Conservation (phyloP, 2,888 invertebrate species). For the Automeris io region DNA sequence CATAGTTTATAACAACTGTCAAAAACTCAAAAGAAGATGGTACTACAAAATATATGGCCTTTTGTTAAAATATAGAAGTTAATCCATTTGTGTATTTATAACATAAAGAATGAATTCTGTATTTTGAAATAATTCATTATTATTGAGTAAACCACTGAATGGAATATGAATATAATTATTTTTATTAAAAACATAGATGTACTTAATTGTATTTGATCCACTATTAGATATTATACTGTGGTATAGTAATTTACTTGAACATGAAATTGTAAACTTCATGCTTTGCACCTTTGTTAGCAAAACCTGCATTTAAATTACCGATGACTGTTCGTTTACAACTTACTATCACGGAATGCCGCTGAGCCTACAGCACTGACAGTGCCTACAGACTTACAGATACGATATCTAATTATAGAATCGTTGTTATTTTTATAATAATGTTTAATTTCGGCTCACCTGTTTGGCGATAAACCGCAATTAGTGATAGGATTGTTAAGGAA, state of each 20-base stretch:
- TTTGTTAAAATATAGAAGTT: too few relatives aligned
- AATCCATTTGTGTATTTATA: too few relatives aligned
- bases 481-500: too few relatives aligned
- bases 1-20: neutral
- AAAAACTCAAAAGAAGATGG: neutral
- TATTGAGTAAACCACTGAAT: too few relatives aligned
- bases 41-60: too few relatives aligned
- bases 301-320: constrained; percentile 24
- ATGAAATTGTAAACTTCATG: constrained; percentile 20
- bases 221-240: neutral
- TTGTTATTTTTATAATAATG: too few relatives aligned
- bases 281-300: constrained; percentile 32
- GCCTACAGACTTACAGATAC: neutral
- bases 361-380: constrained; percentile 17
- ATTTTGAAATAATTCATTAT: too few relatives aligned
- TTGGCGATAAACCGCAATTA: too few relatives aligned
- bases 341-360: constrained; percentile 32
- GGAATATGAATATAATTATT: too few relatives aligned
- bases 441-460: too few relatives aligned
- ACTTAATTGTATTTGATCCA: neutral
- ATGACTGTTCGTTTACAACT: constrained; percentile 27
- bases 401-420: neutral
- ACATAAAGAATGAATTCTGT: too few relatives aligned
- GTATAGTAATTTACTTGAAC: constrained; percentile 5
- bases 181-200: too few relatives aligned